A percentile compares a stretch with the other conserved stretches of the same genome.
Evolutionary conservation across 1,140 invertebrate species (phyloP).

Genomic region (Phymorhynchus buccinoides): DNA sequence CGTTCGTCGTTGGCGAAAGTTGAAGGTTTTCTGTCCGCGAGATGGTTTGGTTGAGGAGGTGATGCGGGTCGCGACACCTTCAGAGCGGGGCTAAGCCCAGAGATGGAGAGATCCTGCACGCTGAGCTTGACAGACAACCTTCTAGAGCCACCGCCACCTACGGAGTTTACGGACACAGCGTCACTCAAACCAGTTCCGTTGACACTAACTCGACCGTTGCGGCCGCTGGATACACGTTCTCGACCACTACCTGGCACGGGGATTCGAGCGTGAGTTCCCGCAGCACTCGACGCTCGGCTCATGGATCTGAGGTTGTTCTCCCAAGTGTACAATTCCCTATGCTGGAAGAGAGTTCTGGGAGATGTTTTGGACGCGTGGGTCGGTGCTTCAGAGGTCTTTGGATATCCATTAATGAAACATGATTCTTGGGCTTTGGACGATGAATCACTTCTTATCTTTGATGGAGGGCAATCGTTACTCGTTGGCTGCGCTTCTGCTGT

Average conservation of each 20-base stretch:
- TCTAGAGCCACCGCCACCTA: background rate
- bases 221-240: background rate
- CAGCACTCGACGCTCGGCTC: background rate
- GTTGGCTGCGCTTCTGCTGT: background rate
- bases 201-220: too few relatives aligned
- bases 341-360: background rate
- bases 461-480: too few relatives aligned
- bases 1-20: background rate
- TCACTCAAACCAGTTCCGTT: background rate
- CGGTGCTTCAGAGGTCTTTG: too few relatives aligned
- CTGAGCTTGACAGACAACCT: background rate
- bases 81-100: background rate
- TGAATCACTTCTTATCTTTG: too few relatives aligned
- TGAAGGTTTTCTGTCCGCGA: background rate
- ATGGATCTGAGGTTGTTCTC: slow-evolving; percentile 1
- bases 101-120: background rate
- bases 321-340: background rate
- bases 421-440: too few relatives aligned
- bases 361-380: background rate
- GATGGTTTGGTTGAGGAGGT: background rate
- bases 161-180: background rate
- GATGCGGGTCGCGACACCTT: background rate
- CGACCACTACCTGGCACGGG: background rate
- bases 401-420: too few relatives aligned
- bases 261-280: slow-evolving; percentile 10